phyloP scores from a whole-genome alignment of 1,140 invertebrate species.

The Drosophila punjabiensis region DNA sequence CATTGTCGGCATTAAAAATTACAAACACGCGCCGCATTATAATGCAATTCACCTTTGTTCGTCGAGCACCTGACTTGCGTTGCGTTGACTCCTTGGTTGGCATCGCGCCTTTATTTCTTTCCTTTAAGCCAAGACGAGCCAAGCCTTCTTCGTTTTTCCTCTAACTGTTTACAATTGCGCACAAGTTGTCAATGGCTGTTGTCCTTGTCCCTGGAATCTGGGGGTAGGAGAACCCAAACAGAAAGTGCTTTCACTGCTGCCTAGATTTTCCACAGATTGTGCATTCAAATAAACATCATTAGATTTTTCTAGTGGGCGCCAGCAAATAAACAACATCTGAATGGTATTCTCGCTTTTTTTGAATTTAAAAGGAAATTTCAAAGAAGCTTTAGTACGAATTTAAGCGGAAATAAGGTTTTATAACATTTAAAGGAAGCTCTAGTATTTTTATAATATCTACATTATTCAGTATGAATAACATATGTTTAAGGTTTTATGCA shows the following conservation, averaged over 20 bases:
- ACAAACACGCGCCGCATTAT: conserved; percentile 51
- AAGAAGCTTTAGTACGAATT: neutral
- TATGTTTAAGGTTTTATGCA: neutral
- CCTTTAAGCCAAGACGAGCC: conserved; percentile 14
- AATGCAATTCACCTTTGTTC: conserved; percentile 54
- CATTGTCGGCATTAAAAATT: conserved; percentile 60
- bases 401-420: neutral
- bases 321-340: conserved; percentile 20
- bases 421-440: neutral
- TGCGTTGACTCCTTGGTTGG: conserved; percentile 7
- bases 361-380: neutral
- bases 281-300: conserved; percentile 41
- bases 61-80: conserved; percentile 40
- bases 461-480: rapidly evolving
- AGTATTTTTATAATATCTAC: too few relatives aligned
- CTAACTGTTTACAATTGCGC: conserved; percentile 42
- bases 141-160: neutral
- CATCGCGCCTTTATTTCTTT: conserved; percentile 11
- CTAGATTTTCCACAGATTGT: conserved; percentile 34
- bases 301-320: conserved; percentile 14
- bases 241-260: conserved; percentile 20
- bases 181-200: conserved; percentile 36
- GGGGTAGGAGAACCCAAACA: neutral
- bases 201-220: conserved; percentile 38
- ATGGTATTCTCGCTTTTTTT: neutral